A percentile compares a stretch with the other conserved stretches of the same genome.
phyloP scores from a whole-genome alignment of 1,140 invertebrate genomes.

The Brachionus paranguensis region DNA sequence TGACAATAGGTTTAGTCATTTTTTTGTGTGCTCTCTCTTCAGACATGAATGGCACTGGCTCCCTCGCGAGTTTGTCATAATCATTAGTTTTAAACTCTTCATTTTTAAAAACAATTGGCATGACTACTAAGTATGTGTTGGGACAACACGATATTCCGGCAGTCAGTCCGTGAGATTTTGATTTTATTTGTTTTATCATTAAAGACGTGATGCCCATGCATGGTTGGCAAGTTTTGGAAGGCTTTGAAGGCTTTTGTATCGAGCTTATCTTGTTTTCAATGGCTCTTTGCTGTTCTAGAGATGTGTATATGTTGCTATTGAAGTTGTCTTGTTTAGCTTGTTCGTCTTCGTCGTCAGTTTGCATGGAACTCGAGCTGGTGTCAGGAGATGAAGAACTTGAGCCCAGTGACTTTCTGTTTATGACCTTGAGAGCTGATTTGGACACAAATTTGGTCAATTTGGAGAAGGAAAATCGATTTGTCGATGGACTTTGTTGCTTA shows the following conservation, averaged over 20 bases:
- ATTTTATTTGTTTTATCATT: neutral
- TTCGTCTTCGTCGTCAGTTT: slow-evolving; percentile 4
- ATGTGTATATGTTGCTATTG: neutral
- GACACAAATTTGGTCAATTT: slow-evolving; percentile 31
- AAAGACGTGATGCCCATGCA: neutral
- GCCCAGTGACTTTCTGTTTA: neutral
- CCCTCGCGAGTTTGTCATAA: neutral
- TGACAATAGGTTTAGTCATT: slow-evolving; percentile 1
- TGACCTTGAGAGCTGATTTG: slow-evolving; percentile 13
- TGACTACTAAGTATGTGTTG: neutral
- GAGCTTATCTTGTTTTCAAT: neutral
- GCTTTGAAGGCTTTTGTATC: neutral
- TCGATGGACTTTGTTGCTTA: neutral
- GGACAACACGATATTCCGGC: neutral
- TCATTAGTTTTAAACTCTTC: neutral
- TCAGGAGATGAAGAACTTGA: neutral
- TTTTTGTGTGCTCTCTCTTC: neutral
- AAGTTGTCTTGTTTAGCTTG: neutral
- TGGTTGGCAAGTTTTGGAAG: neutral
- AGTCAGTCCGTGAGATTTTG: neutral
- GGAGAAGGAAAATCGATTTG: neutral
- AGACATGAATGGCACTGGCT: slow-evolving; percentile 3
- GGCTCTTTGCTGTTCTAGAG: neutral
- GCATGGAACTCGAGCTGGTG: neutral
- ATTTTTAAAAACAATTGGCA: slow-evolving; percentile 7